Conservation (phyloP, 2,888 invertebrate genomes). For the Pheosia tremula region DNA sequence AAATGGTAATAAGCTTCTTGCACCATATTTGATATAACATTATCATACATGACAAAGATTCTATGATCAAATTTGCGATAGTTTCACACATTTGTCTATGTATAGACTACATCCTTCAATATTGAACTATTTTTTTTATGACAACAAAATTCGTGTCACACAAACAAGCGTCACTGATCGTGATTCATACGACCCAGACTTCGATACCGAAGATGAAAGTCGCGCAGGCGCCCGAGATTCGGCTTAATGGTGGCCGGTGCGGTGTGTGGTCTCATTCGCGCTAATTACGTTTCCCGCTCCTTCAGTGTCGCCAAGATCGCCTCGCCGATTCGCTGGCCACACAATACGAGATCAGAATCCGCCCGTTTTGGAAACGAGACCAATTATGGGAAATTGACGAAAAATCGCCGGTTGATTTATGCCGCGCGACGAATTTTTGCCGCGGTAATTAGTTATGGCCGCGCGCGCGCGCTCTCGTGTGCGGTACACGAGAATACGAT, state of each 20-base stretch:
- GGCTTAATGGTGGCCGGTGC: constrained; percentile 49
- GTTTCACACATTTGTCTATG: too few species aligned
- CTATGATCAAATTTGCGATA: too few species aligned
- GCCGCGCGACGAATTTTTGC: constrained; percentile 50
- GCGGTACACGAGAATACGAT: not conserved
- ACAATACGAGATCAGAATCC: constrained; percentile 61
- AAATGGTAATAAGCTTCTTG: too few species aligned
- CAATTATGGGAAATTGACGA: constrained; percentile 75
- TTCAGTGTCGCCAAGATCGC: constrained; percentile 67
- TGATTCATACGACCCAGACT: constrained; percentile 67
- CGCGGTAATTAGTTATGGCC: constrained; percentile 59
- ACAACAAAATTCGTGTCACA: constrained; percentile 20
- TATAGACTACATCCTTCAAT: too few species aligned
- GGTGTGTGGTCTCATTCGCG: constrained; percentile 65
- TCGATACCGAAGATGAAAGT: constrained; percentile 61
- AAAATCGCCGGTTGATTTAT: constrained; percentile 66
- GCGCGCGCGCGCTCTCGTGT: constrained; percentile 3
- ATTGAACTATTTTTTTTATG: too few species aligned
- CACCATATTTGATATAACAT: too few species aligned
- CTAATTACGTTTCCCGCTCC: constrained; percentile 59
- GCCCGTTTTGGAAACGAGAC: constrained; percentile 62
- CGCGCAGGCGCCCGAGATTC: constrained; percentile 46
- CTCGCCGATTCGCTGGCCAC: constrained; percentile 61
- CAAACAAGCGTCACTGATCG: constrained; percentile 36
- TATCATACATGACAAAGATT: too few species aligned